These are phyloP conservation scores for Drosophila imparisetae DNA, from an alignment of 2,888 invertebrate genomes.

Conservation along the genomic window DNA sequence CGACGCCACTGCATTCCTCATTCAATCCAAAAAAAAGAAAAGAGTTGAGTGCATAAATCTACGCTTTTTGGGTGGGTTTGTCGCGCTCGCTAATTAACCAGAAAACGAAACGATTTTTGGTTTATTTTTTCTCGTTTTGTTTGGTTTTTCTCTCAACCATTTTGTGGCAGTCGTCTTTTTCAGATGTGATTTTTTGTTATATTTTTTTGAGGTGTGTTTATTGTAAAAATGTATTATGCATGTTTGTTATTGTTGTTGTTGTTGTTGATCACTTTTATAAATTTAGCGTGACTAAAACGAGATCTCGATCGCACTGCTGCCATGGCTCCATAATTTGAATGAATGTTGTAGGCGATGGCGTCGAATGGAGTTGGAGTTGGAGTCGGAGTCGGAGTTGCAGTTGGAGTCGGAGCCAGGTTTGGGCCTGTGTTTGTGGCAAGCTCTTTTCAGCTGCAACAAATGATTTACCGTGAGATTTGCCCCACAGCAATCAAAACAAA, in stretches of 20 bases:
- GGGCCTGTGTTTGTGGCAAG: constrained; percentile 1
- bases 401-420: constrained; percentile 9
- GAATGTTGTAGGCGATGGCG: constrained; percentile 79
- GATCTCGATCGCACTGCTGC: constrained; percentile 72
- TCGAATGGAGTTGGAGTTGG: constrained; percentile 11
- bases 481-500: constrained; percentile 34
- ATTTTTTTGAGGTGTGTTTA: constrained; percentile 75
- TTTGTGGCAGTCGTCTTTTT: constrained; percentile 4
- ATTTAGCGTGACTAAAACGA: constrained; percentile 80
- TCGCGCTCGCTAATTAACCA: constrained; percentile 76
- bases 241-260: constrained; percentile 33
- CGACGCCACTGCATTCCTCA: not conserved
- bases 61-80: constrained; percentile 75
- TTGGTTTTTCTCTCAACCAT: not conserved
- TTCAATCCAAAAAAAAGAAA: not conserved
- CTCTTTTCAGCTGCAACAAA: constrained; percentile 45
- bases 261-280: constrained; percentile 52
- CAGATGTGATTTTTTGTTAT: not conserved
- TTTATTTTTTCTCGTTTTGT: not conserved
- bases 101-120: constrained; percentile 61
- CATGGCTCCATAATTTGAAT: constrained; percentile 75
- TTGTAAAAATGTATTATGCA: constrained; percentile 55
- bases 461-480: constrained; percentile 66
- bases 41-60: constrained; percentile 64
- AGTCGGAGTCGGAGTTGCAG: constrained; percentile 13